Evolutionary conservation across 2,888 invertebrate genomes (phyloP), one percentile per base, ranked within the genome.

Genomic region (Agriopis marginaria): DNA sequence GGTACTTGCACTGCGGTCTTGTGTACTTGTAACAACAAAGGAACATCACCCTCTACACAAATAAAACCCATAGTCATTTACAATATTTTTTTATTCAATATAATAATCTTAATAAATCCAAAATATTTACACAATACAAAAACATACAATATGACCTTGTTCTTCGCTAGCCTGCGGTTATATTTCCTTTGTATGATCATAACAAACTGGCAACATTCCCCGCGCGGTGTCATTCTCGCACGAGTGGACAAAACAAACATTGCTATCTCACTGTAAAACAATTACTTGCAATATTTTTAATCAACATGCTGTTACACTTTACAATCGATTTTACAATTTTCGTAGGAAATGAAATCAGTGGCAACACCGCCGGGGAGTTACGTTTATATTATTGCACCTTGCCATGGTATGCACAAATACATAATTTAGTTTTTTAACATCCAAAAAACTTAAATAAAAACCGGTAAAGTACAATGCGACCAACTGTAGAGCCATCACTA

Each of bases 91-190:
- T 94, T 93, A 94, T 93, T 93, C 93, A 94, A 94, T 94, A 94
- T 94, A 94, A 94, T 94, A 94, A 94, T 94, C 94, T 94, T 94
- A 94, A 93, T 94, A 94, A 93, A 93, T 94, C 94, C 92, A 93
- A 93, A 94, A 93, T 94, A 94, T 94, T 93, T 94, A 94, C 93
- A 94, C 93, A 91, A 92, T 93, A 94, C 93, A 93, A 94, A 92
- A 93, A 92, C 93, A 93, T 93, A 93, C 91, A 92, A 87, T 91
- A 89, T 85, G 89, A 91, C 86, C 87, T 87, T 86, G 87, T 88
- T 86, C 88, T 83, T 79, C 85, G 87, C 88, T 82, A 78, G 84
- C 80, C 80, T 73, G 80, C 70, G 74, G 74, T 74, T 68, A 60
- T 67, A 62, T 72, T 66, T 69, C 72, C 50, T 67, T 69, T 42